Base-by-base conservation (phyloP, 2,113 vertebrate genomes). In the Cheirogaleus medius region DNA sequence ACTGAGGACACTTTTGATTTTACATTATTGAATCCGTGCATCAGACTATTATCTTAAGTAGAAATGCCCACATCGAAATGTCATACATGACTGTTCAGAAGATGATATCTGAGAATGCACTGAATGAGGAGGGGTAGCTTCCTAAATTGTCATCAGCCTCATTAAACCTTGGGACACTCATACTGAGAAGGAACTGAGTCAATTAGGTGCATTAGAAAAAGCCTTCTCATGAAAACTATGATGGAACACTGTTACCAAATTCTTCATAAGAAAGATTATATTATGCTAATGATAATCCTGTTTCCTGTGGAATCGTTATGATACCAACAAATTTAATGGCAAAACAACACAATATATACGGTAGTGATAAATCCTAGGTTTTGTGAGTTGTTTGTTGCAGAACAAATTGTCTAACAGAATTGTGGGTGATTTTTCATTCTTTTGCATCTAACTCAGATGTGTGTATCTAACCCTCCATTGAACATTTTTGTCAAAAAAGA, bases 341-440 rank as follows among this genome's bases (percentile, higher is more conserved):
- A 58, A 86, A 81, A 47, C 5, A 68, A 63, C 25, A 14, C 44
- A 52, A 66, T 42, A 17, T 47, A 44, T 71, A 56, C 1, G 23
- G 37, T 39, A 63, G 29, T 20, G 25, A 73, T 52, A 68, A 39
- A 82, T 14, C 47, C 42, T 88, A 34, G 66, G 17, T 86, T 96
- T 58, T 93, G 23, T 91, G 74, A 90, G 11, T 52, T 94, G 37
- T 90, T 84, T 88, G 17, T 81, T 95, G n/a, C 27, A 83, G 63
- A 87, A 93, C 77, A 49, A 8, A 47, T 17, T 81, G 91, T 81
- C 47, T 84, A 82, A 88, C 27, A 91, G 47, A n/a, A 21, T 83
- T 13, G 23, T 64, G 56, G 32, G 39, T 91, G 18, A 78, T 66
- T 78, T 85, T 71, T 37, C 49, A 52, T 78, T 84, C 44, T 88